Evolutionary conservation across 2,888 invertebrate species (phyloP), one percentile per base, ranked within the genome.

Genomic region (Diarsia rubi): DNA sequence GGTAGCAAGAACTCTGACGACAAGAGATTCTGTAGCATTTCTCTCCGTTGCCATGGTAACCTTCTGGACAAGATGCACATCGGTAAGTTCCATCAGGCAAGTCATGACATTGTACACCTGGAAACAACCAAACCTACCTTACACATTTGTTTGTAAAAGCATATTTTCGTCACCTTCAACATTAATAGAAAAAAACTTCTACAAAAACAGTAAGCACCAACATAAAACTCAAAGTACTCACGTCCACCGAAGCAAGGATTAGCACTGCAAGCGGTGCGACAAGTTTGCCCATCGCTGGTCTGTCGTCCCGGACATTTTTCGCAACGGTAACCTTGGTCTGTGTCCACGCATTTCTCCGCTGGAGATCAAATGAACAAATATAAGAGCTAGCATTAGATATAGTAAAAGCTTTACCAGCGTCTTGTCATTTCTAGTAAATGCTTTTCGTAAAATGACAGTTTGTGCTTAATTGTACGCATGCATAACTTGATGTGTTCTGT

Each of bases 61-160:
- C 99, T 2, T 97, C 93, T 0, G 99, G 99, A 91, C 99, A 99
- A 0, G 98, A 94, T 0, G 98, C 98, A 91, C 99, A 99, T 79
- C 97, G 97, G 94, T 98, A 99, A 62, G 87, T 88, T 0, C 96
- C 96, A 62, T 95, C 95, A 0, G 95, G 85, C 52, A 91, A 74
- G 60, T 96, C 95, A 75, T 92, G 91, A 57, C 96, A 96, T 57
- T 79, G 89, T 0, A 96, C 96, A 81, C 94, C 96, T 95, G 59
- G 9, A 6, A 52, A 52, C 42, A 54, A 11, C 16, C 42, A 31
- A 37, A 42, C 42, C n/a, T 42, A 24, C n/a, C 31, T 14, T 42
- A 14, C 14, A n/a, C 42, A 24, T 54, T 57, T 57, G 24, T 27
- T 16, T 57, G 24, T 24, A 57, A 37, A 37, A 37, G 37, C 8